A percentile compares a stretch with the other conserved stretches of the same genome.
phyloP scores from a whole-genome alignment of 2,113 vertebrate genomes.

The human region GRCh38 chr12:25086001-25086500 shows the following conservation, averaged over 20 bases:
- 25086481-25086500: background rate
- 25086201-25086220: background rate
- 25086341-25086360: background rate
- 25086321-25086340: background rate
- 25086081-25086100: background rate
- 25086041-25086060: background rate
- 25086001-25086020: background rate
- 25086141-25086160: background rate
- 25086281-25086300: background rate
- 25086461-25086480: background rate
- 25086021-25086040: background rate
- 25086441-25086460: background rate
- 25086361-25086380: background rate
- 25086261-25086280: background rate
- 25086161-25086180: background rate
- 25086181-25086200: background rate
- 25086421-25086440: background rate
- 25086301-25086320: background rate
- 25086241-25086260: background rate
- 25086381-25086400: background rate
- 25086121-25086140: background rate
- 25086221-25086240: background rate
- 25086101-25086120: background rate
- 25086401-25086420: background rate
- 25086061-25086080: background rate